Evolutionary conservation across 2,113 vertebrate species (phyloP).

Genomic region (Phalacrocorax pelagicus): DNA sequence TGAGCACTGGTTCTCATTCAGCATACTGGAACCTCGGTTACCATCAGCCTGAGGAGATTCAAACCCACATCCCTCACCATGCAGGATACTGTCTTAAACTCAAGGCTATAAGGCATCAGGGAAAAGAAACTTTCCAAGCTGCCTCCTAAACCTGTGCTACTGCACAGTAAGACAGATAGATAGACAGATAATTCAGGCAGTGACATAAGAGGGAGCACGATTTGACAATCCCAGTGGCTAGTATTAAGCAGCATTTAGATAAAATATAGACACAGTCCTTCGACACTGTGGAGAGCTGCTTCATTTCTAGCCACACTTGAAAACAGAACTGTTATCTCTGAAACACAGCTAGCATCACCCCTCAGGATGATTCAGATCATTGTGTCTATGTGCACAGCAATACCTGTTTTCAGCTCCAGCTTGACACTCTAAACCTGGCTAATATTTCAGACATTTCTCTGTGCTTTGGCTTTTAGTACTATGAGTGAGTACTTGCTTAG

Average conservation of each 20-base stretch:
- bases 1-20: neutral
- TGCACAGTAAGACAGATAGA: neutral
- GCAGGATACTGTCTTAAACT: neutral
- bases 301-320: neutral
- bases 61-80: neutral
- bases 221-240: neutral
- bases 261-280: neutral
- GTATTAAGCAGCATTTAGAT: neutral
- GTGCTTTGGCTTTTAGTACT: neutral
- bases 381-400: neutral
- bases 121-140: neutral
- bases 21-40: neutral
- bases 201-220: neutral
- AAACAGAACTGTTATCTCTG: neutral
- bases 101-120: neutral
- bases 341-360: neutral
- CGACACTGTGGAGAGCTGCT: neutral
- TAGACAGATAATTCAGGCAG: neutral
- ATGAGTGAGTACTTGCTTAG: neutral
- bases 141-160: neutral
- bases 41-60: neutral
- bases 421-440: neutral
- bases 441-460: neutral
- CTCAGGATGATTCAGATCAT: neutral
- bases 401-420: neutral